Percentiles rank a stretch among this genome's conserved stretches.
phyloP scores from a whole-genome alignment of 2,113 vertebrate species.

The Malurus cyaneus region DNA sequence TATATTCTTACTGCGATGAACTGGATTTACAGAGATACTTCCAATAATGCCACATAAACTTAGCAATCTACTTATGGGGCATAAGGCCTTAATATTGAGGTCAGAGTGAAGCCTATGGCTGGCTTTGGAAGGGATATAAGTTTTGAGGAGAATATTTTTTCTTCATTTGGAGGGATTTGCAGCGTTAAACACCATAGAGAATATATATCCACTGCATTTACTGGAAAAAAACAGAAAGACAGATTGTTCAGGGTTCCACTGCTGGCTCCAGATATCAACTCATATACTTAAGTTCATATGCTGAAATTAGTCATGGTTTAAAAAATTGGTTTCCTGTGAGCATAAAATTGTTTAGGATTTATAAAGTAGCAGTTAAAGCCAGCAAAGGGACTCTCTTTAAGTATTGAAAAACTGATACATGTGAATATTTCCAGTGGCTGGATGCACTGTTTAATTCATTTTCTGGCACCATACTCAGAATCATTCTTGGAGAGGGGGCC shows the following conservation, averaged over 20 bases:
- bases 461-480: not conserved
- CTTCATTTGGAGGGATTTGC: not conserved
- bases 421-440: not conserved
- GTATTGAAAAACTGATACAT: not conserved
- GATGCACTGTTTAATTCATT: not conserved
- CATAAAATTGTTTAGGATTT: not conserved
- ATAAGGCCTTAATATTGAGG: not conserved
- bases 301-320: not conserved
- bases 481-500: not conserved
- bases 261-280: not conserved
- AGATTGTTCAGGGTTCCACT: not conserved
- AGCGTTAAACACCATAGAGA: not conserved
- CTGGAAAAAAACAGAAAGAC: not conserved
- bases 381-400: not conserved
- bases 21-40: conserved; percentile 27
- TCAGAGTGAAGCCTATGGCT: not conserved
- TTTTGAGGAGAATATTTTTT: conserved; percentile 6
- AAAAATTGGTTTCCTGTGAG: not conserved
- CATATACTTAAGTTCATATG: not conserved
- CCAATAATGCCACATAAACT: conserved; percentile 4
- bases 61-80: not conserved
- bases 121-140: conserved; percentile 25
- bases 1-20: conserved; percentile 4
- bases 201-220: not conserved
- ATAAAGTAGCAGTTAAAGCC: not conserved